phyloP scores from a whole-genome alignment of 2,113 vertebrate genomes.

The Anarrhichthys ocellatus region DNA sequence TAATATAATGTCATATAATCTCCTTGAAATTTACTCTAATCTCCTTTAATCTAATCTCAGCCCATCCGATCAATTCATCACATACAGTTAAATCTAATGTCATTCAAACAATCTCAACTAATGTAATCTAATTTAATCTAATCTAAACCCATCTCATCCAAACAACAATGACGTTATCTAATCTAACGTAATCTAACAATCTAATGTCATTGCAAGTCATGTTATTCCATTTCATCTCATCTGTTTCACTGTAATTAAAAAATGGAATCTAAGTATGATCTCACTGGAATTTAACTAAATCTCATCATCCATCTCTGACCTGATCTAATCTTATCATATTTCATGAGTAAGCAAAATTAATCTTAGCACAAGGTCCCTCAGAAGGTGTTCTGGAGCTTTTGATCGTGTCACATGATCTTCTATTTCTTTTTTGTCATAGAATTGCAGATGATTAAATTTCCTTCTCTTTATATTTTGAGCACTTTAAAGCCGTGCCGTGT shows the following conservation, averaged over 20 bases:
- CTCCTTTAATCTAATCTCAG: not conserved
- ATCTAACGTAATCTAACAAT: not conserved
- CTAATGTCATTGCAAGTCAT: not conserved
- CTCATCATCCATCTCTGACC: not conserved
- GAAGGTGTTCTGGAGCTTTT: not conserved
- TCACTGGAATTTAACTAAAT: not conserved
- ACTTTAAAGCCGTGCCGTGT: not conserved
- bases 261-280: not conserved
- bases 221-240: not conserved
- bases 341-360: not conserved
- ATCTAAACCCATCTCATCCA: not conserved
- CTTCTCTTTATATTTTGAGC: not conserved
- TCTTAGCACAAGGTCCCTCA: not conserved
- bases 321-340: not conserved
- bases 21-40: not conserved
- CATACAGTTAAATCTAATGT: not conserved
- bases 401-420: not conserved
- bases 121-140: not conserved
- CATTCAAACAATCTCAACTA: not conserved
- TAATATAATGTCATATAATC: not conserved
- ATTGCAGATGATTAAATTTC: not conserved
- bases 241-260: not conserved
- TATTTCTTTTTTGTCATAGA: not conserved
- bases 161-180: not conserved
- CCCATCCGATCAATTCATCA: not conserved